A percentile compares a stretch with the other conserved stretches of the same genome.
Conservation (phyloP, 2,888 invertebrate genomes). For the Periphyllus acericola region DNA sequence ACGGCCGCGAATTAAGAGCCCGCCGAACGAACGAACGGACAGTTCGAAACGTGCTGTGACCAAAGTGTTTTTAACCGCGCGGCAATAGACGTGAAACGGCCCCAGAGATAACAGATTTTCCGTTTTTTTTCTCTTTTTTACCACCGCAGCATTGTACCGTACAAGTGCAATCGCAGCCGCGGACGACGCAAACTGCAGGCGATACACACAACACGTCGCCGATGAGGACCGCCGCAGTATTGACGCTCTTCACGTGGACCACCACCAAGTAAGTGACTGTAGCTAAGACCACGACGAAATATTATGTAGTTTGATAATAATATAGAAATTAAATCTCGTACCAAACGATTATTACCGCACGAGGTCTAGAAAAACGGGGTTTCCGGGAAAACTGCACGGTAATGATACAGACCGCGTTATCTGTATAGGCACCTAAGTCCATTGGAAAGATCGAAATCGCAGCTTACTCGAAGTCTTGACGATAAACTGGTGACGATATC, state of each 20-base stretch:
- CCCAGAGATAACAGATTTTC: neutral
- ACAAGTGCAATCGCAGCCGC: neutral
- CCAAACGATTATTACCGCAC: no score
- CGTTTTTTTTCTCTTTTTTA: neutral
- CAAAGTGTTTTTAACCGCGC: neutral
- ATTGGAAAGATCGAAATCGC: no score
- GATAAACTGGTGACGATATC: no score
- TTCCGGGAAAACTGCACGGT: no score
- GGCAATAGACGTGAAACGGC: neutral
- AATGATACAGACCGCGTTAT: no score
- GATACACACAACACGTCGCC: neutral
- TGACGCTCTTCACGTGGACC: neutral
- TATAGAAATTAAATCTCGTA: no score
- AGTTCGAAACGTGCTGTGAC: slow-evolving; percentile 37
- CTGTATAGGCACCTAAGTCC: no score
- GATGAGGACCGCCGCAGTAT: neutral
- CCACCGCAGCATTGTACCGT: neutral
- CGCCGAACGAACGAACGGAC: slow-evolving; percentile 16
- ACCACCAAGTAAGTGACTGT: no score
- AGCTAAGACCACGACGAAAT: no score
- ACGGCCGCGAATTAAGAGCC: slow-evolving; percentile 19
- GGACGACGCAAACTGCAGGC: neutral
- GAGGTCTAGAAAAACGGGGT: no score
- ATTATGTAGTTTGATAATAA: no score
- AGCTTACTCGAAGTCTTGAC: no score